Evolutionary conservation across 2,113 vertebrate species (phyloP).

Genomic region (Tragelaphus buxtoni): DNA sequence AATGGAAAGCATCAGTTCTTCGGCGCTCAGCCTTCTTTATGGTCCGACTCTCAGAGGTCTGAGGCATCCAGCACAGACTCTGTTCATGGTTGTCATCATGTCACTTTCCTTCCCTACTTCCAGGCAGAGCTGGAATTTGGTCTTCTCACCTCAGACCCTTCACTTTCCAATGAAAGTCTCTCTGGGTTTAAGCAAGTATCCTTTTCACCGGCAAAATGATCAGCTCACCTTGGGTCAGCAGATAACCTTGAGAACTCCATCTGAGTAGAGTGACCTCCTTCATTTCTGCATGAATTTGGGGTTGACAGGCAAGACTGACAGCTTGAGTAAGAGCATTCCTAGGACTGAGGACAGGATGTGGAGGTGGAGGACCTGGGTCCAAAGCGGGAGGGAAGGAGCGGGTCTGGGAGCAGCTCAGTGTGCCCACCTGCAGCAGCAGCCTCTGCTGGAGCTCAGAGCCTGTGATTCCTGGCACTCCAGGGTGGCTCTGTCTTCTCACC

Average conservation of each 20-base stretch:
- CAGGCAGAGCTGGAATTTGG: background rate
- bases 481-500: background rate
- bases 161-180: background rate
- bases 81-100: too few relatives aligned
- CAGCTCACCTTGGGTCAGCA: background rate
- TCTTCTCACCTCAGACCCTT: background rate
- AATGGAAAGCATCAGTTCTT: background rate
- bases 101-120: background rate
- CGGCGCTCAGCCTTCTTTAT: background rate
- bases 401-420: background rate
- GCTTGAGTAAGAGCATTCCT: background rate
- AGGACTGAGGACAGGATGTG: background rate
- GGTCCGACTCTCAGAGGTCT: background rate
- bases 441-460: background rate
- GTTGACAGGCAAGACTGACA: background rate
- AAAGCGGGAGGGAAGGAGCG: rapidly evolving
- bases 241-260: background rate
- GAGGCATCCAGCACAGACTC: background rate
- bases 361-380: background rate
- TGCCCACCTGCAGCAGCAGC: rapidly evolving
- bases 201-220: background rate
- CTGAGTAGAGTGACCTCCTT: rapidly evolving
- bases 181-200: background rate
- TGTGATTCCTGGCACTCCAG: background rate
- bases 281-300: background rate